phyloP scores from a whole-genome alignment of 2,888 invertebrate species.

The Agrotis puta region DNA sequence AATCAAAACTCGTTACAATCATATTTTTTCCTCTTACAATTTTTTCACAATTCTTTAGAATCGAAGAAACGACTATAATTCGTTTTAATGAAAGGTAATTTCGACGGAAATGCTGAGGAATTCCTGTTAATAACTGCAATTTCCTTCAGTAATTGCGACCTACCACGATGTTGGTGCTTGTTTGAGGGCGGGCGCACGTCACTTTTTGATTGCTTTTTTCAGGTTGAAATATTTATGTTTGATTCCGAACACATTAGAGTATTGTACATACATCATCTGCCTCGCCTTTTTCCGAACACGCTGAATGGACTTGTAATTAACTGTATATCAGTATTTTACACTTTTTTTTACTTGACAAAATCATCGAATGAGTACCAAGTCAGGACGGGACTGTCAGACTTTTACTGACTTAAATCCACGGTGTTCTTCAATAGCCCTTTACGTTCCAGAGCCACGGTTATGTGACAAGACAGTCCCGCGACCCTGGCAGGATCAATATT shows the following conservation, averaged over 20 bases:
- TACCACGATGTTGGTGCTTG: slow-evolving; percentile 25
- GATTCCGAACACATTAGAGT: not conserved
- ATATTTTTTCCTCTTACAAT: not conserved
- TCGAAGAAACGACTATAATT: slow-evolving; percentile 34
- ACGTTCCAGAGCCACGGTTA: too few species aligned
- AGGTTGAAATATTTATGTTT: slow-evolving; percentile 7
- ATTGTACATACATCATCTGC: not conserved
- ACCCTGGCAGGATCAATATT: too few species aligned
- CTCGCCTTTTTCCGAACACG: too few species aligned
- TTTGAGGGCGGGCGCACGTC: slow-evolving; percentile 20
- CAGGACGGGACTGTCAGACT: too few species aligned
- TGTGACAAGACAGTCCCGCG: too few species aligned
- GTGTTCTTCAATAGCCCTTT: too few species aligned
- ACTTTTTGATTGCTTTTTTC: slow-evolving; percentile 44
- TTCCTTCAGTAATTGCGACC: slow-evolving; percentile 38
- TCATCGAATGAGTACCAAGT: too few species aligned
- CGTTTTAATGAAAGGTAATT: slow-evolving; percentile 47
- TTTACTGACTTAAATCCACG: too few species aligned
- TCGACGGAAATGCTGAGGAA: slow-evolving; percentile 27
- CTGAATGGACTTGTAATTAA: too few species aligned
- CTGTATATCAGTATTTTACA: too few species aligned
- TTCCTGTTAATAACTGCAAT: slow-evolving; percentile 59
- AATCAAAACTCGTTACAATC: not conserved
- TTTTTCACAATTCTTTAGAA: slow-evolving; percentile 12
- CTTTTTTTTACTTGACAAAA: too few species aligned